Base-by-base conservation (phyloP, 2,797 vertebrate species). In the Thalassophryne amazonica region DNA sequence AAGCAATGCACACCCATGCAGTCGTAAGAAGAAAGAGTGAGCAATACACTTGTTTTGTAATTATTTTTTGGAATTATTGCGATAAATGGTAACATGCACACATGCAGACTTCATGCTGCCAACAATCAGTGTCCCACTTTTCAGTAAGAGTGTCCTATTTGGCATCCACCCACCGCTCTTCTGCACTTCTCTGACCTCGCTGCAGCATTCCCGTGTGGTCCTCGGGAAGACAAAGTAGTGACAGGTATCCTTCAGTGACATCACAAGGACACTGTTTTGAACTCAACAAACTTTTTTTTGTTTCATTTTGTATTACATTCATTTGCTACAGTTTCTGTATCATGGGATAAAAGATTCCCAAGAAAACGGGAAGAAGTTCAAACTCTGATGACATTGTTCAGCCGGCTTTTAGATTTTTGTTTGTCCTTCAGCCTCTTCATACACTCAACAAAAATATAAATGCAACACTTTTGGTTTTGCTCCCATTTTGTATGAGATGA, bases 71-170 rank as follows among this genome's bases (percentile, higher is more conserved):
- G n/a, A n/a, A n/a, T n/a, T n/a, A n/a, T n/a, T n/a, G n/a, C n/a
- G n/a, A 11, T 13, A 30, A 28, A 5, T 31, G 32, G 28, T n/a
- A 14, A 60, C 22, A 56, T 50, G 45, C 32, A 55, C n/a, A 53
- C n/a, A 45, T 21, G 27, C 39, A 30, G 48, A 58, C 57, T 27
- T 9, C 42, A 53, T n/a, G 32, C 68, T 82, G 86, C 81, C 84
- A 86, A 75, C 57, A 78, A 70, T n/a, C n/a, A 69, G 62, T 80
- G 73, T 76, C 83, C 81, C 77, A 82, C 60, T 86, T 83, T 71
- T 63, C 63, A 69, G 68, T 55, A 50, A 78, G 74, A 64, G 63
- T 66, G 69, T 71, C 86, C 73, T 69, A 59, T 83, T 78, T 78
- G 73, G 79, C 78, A 27, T 74, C 61, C 48, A 39, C 69, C 74